A percentile compares a stretch with the other conserved stretches of the same genome.
These are phyloP conservation scores for Aethina tumida DNA, from an alignment of 1,140 invertebrate genomes.

Conservation along the genomic window DNA sequence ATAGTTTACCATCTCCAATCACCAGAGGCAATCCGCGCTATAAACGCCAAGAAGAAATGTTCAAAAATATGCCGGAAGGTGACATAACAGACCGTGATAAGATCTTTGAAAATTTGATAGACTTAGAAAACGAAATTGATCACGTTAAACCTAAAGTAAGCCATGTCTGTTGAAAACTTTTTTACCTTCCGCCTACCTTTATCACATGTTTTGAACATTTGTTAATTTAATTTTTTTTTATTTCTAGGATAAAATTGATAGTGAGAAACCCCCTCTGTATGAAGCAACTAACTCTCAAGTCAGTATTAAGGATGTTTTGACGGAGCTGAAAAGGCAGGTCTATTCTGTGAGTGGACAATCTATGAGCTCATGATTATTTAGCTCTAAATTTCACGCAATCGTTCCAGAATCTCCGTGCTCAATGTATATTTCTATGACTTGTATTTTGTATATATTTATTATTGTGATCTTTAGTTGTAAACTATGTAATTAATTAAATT, in stretches of 20 bases:
- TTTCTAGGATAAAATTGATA: too few species aligned
- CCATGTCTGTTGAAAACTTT: constrained; percentile 4
- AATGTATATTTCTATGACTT: neutral
- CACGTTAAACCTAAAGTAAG: neutral
- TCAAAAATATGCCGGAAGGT: too few species aligned
- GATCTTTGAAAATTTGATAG: neutral
- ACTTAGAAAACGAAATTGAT: constrained; percentile 1
- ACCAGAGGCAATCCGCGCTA: too few species aligned
- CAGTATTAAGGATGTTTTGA: constrained; percentile 13
- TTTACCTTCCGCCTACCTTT: constrained; percentile 7
- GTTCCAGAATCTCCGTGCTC: neutral
- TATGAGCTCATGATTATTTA: too few species aligned
- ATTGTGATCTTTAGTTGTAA: neutral
- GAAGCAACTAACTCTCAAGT: constrained; percentile 7
- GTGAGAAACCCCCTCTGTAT: neutral
- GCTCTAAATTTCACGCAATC: too few species aligned
- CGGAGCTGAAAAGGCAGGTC: constrained; percentile 14
- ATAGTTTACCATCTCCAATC: too few species aligned
- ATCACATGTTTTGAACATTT: too few species aligned
- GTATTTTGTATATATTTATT: neutral
- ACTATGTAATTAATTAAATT: constrained; percentile 2
- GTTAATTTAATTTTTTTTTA: too few species aligned
- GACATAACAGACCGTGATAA: too few species aligned
- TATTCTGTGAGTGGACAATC: constrained; percentile 10
- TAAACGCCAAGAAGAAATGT: too few species aligned